Evolutionary conservation across 2,888 invertebrate species (phyloP), one percentile per base, ranked within the genome.

Genomic region (Bursaphelenchus okinawaensis): DNA sequence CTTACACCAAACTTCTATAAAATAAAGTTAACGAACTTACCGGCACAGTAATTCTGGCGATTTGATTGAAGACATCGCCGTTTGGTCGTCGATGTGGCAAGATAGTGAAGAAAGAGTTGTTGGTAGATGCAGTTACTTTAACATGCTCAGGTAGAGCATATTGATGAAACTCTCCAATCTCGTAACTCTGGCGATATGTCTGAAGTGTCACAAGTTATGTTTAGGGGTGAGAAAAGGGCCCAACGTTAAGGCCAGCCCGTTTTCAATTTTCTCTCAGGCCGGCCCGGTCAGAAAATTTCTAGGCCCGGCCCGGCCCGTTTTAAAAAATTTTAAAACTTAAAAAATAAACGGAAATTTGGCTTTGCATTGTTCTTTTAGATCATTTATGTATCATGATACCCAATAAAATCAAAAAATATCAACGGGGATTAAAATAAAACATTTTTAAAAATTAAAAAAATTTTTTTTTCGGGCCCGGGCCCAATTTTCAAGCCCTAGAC

Each of bases 11-110:
- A n/a, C n/a, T n/a, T n/a, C 27, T 8, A 4, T 40, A 7, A 62
- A 62, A 16, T 23, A 62, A 62, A 62, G n/a, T 58, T 12, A 16
- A 26, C 62, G 16, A 1, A 71, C 79, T 68, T 67, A 82, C 81
- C 50, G 71, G 66, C 16, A 80, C 73, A 27, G 80, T 74, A 26
- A 84, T 72, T 70, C 79, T 78, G 23, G 83, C 83, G 20, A 85
- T 78, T 51, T 85, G 85, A 63, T 82, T 83, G 74, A 79, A 85
- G 67, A 77, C 81, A 56, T 83, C 83, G 28, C 70, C 74, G 23
- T 75, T 72, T 4, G 74, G 76, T 50, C 83, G 78, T 58, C 75
- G 77, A 57, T 81, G 78, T 1, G 85, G 84, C 29, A 84, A 69
- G 22, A 84, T 73, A 51, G 81, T 75, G 72, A 84, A 83, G 68